Evolutionary conservation across 2,113 vertebrate genomes (phyloP).

Genomic region (Colossoma macropomum): DNA sequence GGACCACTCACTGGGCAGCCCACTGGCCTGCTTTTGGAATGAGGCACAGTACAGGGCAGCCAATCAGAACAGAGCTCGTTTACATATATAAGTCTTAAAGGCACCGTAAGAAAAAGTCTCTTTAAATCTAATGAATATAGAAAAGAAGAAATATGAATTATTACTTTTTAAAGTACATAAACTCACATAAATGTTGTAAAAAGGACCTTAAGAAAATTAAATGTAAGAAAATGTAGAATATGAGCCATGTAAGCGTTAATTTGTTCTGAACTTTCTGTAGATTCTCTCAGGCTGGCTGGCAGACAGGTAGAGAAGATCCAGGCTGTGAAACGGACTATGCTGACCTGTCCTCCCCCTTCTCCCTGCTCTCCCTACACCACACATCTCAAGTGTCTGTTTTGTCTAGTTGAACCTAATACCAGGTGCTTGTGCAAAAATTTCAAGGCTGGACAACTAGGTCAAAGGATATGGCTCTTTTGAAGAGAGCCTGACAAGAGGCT

Average conservation of each 20-base stretch:
- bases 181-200: too few relatives aligned
- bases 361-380: conserved; percentile 59
- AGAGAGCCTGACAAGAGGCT: conserved; percentile 76
- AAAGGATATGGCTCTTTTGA: conserved; percentile 88
- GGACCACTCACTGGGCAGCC: too few relatives aligned
- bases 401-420: conserved; percentile 81
- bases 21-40: too few relatives aligned
- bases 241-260: neutral
- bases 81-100: too few relatives aligned
- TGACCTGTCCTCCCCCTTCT: conserved; percentile 60
- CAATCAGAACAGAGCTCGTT: too few relatives aligned
- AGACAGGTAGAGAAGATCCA: conserved; percentile 18
- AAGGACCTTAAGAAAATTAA: too few relatives aligned
- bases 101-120: too few relatives aligned
- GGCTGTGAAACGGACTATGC: conserved; percentile 70
- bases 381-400: conserved; percentile 92
- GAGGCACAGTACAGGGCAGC: too few relatives aligned
- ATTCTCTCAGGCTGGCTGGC: neutral
- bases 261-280: neutral
- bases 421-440: conserved; percentile 79
- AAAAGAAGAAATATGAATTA: too few relatives aligned
- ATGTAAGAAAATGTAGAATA: too few relatives aligned
- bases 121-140: too few relatives aligned
- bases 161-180: too few relatives aligned
- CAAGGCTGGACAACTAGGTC: conserved; percentile 84